phyloP scores from a whole-genome alignment of 2,113 vertebrate species.

The Strix uralensis region DNA sequence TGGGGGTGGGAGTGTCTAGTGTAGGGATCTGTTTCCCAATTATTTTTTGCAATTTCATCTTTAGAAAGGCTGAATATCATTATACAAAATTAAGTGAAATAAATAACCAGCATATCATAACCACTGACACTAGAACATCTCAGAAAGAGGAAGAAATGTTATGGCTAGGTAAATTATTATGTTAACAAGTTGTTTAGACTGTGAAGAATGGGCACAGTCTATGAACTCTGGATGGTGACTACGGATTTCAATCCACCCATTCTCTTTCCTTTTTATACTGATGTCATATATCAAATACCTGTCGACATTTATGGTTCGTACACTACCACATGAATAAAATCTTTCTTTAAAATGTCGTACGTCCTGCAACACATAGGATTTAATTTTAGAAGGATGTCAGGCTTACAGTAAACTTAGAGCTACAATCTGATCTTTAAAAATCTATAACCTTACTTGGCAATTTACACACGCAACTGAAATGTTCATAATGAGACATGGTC shows the following conservation, averaged over 20 bases:
- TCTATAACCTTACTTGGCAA: neutral
- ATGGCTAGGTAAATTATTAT: neutral
- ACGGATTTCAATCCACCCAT: neutral
- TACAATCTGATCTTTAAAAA: neutral
- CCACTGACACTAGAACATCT: neutral
- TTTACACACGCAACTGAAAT: neutral
- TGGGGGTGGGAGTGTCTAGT: rapidly evolving
- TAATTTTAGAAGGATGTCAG: neutral
- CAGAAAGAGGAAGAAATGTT: neutral
- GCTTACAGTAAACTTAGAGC: neutral
- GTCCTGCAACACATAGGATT: neutral
- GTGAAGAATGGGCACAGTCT: neutral
- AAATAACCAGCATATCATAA: neutral
- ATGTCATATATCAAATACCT: neutral
- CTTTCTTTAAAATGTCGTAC: neutral
- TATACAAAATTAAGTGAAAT: neutral
- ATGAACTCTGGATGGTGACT: neutral
- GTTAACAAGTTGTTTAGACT: neutral
- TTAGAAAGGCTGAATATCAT: neutral
- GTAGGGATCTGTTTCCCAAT: neutral
- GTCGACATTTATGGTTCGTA: neutral
- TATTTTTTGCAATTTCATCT: neutral
- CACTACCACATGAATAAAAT: neutral
- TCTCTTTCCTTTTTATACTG: neutral
- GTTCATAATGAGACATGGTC: neutral